Percentiles rank a stretch among this genome's conserved stretches.
Evolutionary conservation across 2,888 invertebrate genomes (phyloP).

Genomic region (Ecliptopera silaceata): DNA sequence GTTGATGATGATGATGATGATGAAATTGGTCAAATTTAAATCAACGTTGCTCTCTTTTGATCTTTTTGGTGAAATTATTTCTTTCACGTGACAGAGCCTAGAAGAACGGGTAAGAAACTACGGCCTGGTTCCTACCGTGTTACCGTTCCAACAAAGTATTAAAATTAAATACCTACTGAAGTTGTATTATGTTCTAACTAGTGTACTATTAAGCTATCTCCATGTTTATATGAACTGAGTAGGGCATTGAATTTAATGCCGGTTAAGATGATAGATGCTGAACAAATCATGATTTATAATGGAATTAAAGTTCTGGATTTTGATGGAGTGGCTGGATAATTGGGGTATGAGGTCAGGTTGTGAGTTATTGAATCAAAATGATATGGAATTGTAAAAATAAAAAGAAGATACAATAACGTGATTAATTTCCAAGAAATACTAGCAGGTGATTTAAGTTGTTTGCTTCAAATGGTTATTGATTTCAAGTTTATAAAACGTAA

Average conservation of each 20-base stretch:
- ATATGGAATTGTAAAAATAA: conserved; percentile 10
- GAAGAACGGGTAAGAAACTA: too few relatives aligned
- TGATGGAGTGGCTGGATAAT: conserved; percentile 36
- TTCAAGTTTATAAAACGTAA: too few relatives aligned
- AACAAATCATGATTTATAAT: conserved; percentile 39
- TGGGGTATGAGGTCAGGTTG: conserved; percentile 25
- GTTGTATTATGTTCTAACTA: background rate
- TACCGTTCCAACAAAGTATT: too few relatives aligned
- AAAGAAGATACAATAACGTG: background rate
- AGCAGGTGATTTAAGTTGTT: too few relatives aligned
- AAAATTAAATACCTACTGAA: too few relatives aligned
- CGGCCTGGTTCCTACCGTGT: too few relatives aligned
- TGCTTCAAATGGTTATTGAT: too few relatives aligned
- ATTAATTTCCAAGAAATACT: background rate
- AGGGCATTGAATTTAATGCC: conserved; percentile 31
- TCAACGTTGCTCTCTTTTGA: too few relatives aligned
- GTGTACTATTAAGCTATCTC: background rate
- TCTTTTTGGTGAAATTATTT: too few relatives aligned
- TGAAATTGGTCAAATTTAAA: too few relatives aligned
- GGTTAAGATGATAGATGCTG: conserved; percentile 39
- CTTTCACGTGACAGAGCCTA: too few relatives aligned
- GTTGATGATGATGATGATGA: too few relatives aligned
- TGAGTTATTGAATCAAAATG: conserved; percentile 30
- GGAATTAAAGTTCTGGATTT: conserved; percentile 37
- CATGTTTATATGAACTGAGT: conserved; percentile 31